Evolutionary conservation across 2,797 vertebrate genomes (phyloP), one percentile per base, ranked within the genome.

Genomic region (Triplophysa bombifrons): DNA sequence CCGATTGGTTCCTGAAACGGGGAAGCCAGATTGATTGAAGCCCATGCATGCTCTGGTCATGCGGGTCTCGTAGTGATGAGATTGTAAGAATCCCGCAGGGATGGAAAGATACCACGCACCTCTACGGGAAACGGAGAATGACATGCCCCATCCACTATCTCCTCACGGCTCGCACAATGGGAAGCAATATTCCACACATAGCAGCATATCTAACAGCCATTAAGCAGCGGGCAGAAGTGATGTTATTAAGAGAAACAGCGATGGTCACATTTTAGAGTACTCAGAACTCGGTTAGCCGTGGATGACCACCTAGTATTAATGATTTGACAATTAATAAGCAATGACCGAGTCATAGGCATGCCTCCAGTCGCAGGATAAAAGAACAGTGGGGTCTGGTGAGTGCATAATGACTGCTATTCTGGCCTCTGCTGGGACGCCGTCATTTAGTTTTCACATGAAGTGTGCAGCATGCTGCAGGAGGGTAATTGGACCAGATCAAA

Each of bases 321-420:
- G 77, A 82, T 74, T 79, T 75, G 66, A 30, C 72, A 75, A 79
- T 75, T 83, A 83, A 83, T 83, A 83, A 70, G 81, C 41, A 74
- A 71, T 60, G 66, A 66, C 72, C 38, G 58, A 71, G 66, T 83
- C 76, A 70, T 58, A 79, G 74, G 76, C 81, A 75, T 65, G 81
- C 72, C 51, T 74, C 66, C 76, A 75, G 58, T 71, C n/a, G 66
- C 27, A 51, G 64, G 50, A 65, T 51, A 65, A 72, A 63, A 51
- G 16, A 25, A 72, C 25, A 22, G 38, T 64, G 70, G 64, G 75
- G 80, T 61, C 34, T 27, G 75, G 22, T 3, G 53, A 74, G 76
- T 55, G 78, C 75, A 74, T 82, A 79, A 82, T 74, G 67, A 69
- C 48, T 46, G 51, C 81, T 82, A 61, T 71, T 79, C 72, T 64